Evolutionary conservation across 2,888 invertebrate genomes (phyloP).

Genomic region (Apamea monoglypha): DNA sequence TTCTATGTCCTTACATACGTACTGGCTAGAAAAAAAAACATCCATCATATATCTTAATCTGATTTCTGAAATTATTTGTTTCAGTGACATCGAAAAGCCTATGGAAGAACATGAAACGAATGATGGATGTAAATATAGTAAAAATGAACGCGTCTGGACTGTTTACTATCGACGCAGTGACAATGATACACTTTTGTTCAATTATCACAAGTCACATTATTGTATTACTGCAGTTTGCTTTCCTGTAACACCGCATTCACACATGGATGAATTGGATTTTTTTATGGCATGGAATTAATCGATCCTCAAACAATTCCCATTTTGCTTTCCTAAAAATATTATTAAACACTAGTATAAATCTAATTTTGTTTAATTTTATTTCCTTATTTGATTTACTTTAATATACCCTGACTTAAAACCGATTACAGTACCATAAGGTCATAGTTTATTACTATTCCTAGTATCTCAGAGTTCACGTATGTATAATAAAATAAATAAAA

Average conservation of each 20-base stretch:
- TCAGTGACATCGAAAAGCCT: conserved; percentile 22
- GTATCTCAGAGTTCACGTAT: too few relatives aligned
- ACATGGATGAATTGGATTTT: neutral
- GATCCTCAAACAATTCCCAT: too few relatives aligned
- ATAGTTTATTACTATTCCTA: neutral
- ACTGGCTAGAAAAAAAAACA: neutral
- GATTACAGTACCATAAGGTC: neutral
- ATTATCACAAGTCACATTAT: conserved; percentile 38
- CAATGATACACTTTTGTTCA: conserved; percentile 30
- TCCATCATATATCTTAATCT: too few relatives aligned
- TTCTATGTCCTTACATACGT: neutral
- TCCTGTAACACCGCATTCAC: neutral
- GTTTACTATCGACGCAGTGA: conserved; percentile 39
- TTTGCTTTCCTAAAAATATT: too few relatives aligned
- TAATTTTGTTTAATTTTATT: neutral
- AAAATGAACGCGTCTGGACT: conserved; percentile 37
- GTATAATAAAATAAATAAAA: too few relatives aligned
- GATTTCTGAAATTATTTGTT: conserved; percentile 7
- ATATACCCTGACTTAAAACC: neutral
- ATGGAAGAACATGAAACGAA: conserved; percentile 39
- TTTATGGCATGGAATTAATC: neutral
- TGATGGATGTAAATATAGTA: conserved; percentile 11
- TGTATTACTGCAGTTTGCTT: conserved; percentile 39
- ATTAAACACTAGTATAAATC: too few relatives aligned
- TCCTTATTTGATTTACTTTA: neutral